Percentiles rank a stretch among this genome's conserved stretches.
Evolutionary conservation across 2,797 vertebrate species (phyloP).

Genomic region (Champsocephalus gunnari): DNA sequence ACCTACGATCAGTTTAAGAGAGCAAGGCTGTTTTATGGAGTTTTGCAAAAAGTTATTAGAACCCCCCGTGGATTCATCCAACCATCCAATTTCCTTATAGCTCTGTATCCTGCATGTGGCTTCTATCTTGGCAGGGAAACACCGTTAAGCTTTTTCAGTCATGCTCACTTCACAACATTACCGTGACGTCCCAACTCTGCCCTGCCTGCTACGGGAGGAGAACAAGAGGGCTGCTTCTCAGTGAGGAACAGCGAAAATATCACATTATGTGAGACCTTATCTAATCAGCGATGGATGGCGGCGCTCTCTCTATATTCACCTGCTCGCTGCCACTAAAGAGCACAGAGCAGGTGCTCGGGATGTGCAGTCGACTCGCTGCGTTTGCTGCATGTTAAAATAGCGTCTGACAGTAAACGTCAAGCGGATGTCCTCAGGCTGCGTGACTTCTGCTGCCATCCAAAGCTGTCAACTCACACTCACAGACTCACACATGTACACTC

Average conservation of each 20-base stretch:
- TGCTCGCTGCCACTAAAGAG: slow-evolving; percentile 27
- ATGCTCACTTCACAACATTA: not conserved
- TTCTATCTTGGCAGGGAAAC: not conserved
- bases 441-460: slow-evolving; percentile 29
- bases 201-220: slow-evolving; percentile 3
- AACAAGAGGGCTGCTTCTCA: not conserved
- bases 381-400: slow-evolving; percentile 48
- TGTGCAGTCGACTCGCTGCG: slow-evolving; percentile 10
- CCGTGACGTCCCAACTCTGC: not conserved
- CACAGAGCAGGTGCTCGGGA: slow-evolving; percentile 27
- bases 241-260: not conserved
- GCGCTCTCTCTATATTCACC: slow-evolving; percentile 4
- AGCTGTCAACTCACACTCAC: slow-evolving; percentile 23
- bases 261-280: slow-evolving; percentile 27
- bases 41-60: too few relatives aligned
- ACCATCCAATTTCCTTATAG: too few relatives aligned
- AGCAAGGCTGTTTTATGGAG: too few relatives aligned
- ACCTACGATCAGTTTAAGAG: too few relatives aligned
- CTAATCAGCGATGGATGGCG: slow-evolving; percentile 20
- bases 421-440: slow-evolving; percentile 38
- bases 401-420: slow-evolving; percentile 16
- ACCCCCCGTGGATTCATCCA: too few relatives aligned
- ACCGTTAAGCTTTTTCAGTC: not conserved
- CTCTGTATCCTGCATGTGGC: not conserved
- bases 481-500: slow-evolving; percentile 14